Evolutionary conservation across 2,888 invertebrate genomes (phyloP), one percentile per base, ranked within the genome.

Genomic region (Rhorus exstirpatorius): DNA sequence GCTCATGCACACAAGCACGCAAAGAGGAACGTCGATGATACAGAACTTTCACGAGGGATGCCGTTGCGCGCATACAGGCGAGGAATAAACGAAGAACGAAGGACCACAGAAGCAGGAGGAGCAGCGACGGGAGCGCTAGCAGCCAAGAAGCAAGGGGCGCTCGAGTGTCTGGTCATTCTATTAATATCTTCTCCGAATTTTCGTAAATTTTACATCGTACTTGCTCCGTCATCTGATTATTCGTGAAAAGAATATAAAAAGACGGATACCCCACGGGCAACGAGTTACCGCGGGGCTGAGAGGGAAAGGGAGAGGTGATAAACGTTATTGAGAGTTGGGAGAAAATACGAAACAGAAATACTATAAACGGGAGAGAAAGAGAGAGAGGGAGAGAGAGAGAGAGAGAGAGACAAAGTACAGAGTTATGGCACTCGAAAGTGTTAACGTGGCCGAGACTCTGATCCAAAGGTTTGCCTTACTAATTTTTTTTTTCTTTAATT

Each of bases 361-460:
- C 17, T 76, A 49, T 24, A 60, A 60, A 60, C 58, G 68, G 49
- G 60, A 49, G 41, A 68, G 70, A 81, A 44, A 79, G 75, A 65
- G 31, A 63, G 21, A 58, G 68, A 74, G 70, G 77, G 84, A 83
- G 63, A 84, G 51, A 84, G 63, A 84, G 41, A 83, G 79, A 74
- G 55, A 82, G 46, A 79, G 75, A 74, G 38, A 72, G 31, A 58
- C 58, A 60, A 58, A 72, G 49, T 74, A 81, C 78, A 81, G 78
- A 83, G 84, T 90, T 89, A 92, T 93, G 93, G 93, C 93, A 90
- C 91, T 93, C 89, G 93, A 93, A 90, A 93, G 93, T 92, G 92
- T 92, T 90, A 89, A 89, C 91, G 91, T 90, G 93, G 91, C 92
- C 85, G 93, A 93, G 90, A 92, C 91, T 91, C 90, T 91, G 88